Base-by-base conservation (phyloP, 2,113 vertebrate species). In the Rhabdornis inornatus region DNA sequence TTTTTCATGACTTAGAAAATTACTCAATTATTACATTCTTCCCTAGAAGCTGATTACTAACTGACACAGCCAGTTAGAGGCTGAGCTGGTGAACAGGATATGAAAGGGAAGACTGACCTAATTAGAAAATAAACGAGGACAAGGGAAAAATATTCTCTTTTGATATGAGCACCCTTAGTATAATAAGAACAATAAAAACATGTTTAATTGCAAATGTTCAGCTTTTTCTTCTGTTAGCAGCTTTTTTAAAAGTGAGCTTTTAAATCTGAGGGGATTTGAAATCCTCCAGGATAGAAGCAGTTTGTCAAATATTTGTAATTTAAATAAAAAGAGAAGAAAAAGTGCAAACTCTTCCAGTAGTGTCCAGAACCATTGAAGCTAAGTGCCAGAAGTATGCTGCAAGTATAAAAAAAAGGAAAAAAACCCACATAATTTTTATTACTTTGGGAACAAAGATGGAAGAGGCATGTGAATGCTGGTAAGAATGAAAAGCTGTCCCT, bases 301-400 rank as follows among this genome's bases (percentile, higher is more conserved):
- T 88, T 92, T 86, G 55, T 94, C 72, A 96, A 86, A 83, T 95
- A 95, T 90, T 89, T 50, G 60, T 83, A 59, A 78, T 86, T 81
- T 90, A 89, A 92, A 70, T 94, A 59, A 75, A 86, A 94, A 80
- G n/a, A 77, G 35, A 40, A 87, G 19, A 31, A 86, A 74, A 85
- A 42, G 10, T 57, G 40, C 19, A 59, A 77, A 74, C 18, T 74
- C 47, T 81, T 69, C 23, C 45, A 56, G 8, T 77, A 35, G 77
- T 92, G 68, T 52, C 56, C 39, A 39, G 40, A 71, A 71, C 21
- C 33, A 57, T 42, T 78, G 81, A 86, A 92, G 39, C 30, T 78
- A 30, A 35, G 7, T 60, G 42, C 30, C 1, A 1, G 72, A 87
- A 56, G 21, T 83, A 66, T 61, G 47, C 71, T 83, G 19, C n/a